Evolutionary conservation across 2,888 invertebrate genomes (phyloP).

Genomic region (Ellobium chinense): DNA sequence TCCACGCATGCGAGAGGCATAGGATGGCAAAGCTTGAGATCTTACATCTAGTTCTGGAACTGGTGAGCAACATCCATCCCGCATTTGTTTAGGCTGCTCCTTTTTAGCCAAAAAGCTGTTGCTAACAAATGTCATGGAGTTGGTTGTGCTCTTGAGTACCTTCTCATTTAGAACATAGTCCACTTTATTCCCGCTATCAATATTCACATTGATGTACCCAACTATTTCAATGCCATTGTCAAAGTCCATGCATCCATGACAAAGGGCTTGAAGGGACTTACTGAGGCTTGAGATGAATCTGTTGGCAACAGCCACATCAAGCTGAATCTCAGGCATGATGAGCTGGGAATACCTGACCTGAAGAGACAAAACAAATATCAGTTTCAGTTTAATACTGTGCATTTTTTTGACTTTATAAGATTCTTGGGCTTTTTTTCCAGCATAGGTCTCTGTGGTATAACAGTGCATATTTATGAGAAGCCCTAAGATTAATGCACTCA

Average conservation of each 20-base stretch:
- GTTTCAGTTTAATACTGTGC: too few species aligned
- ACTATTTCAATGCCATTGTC: conserved; percentile 49
- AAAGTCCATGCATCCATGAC: conserved; percentile 52
- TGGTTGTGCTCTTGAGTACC: conserved; percentile 46
- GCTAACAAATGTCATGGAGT: conserved; percentile 51
- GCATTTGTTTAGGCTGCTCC: conserved; percentile 32
- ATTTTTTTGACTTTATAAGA: too few species aligned
- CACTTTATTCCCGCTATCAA: conserved; percentile 46
- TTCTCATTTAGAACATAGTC: conserved; percentile 52
- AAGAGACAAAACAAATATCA: too few species aligned
- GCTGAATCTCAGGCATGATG: conserved; percentile 37
- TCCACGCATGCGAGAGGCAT: background rate
- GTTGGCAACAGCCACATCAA: conserved; percentile 46
- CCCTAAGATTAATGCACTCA: too few species aligned
- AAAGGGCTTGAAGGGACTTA: conserved; percentile 49
- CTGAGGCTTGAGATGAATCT: conserved; percentile 50
- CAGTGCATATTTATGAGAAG: too few species aligned
- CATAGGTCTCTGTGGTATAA: too few species aligned
- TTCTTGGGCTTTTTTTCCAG: too few species aligned
- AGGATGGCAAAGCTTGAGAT: background rate
- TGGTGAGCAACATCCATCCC: conserved; percentile 39
- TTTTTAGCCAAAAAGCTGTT: conserved; percentile 48
- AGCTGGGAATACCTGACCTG: background rate
- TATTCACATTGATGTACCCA: conserved; percentile 48
- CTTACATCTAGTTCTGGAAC: background rate